Base-by-base conservation (phyloP, 2,113 vertebrate genomes). In the Calyptomena viridis region DNA sequence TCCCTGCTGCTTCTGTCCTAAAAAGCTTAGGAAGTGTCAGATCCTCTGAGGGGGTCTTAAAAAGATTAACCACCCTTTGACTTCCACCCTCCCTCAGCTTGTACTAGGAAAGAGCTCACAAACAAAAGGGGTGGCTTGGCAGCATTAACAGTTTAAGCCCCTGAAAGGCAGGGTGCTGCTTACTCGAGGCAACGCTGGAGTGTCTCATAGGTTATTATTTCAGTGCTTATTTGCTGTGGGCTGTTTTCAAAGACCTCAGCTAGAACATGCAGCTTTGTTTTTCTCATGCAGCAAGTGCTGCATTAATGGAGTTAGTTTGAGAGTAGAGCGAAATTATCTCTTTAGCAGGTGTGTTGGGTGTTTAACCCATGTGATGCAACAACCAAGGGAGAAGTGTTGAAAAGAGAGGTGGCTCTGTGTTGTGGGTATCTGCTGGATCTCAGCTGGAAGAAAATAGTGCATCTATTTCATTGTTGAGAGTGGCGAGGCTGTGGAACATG, bases 161-260 rank as follows among this genome's bases (percentile, higher is more conserved):
- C 84, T 85, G 73, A 62, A 91, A 91, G 62, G 52, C 25, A 80
- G 40, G 33, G 53, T 56, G 90, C 69, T 88, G 80, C 58, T 71
- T 96, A 15, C 59, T n/a, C 0, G 14, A 90, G 87, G 63, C 64
- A 42, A 86, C 72, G 59, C 69, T 84, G 82, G 60, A 85, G 53
- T 90, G 96, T 90, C 95, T n/a, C 27, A 64, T 31, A 92, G 94
- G 66, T 87, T 89, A n/a, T 96, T 96, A 73, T 87, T 83, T 95
- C 80, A 39, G 66, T 86, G 95, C 87, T 91, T 81, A 71, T 90
- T 95, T 88, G 89, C 93, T 89, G 87, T 20, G 91, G 40, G 71
- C 87, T 88, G 77, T 92, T 92, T 91, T 94, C 42, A 47, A 40
- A 55, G 72, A 59, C 30, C 76, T 91, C 75, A 1, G 28, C 72